Evolutionary conservation across 2,797 vertebrate species (phyloP).

Genomic region (Bradypodion pumilum): DNA sequence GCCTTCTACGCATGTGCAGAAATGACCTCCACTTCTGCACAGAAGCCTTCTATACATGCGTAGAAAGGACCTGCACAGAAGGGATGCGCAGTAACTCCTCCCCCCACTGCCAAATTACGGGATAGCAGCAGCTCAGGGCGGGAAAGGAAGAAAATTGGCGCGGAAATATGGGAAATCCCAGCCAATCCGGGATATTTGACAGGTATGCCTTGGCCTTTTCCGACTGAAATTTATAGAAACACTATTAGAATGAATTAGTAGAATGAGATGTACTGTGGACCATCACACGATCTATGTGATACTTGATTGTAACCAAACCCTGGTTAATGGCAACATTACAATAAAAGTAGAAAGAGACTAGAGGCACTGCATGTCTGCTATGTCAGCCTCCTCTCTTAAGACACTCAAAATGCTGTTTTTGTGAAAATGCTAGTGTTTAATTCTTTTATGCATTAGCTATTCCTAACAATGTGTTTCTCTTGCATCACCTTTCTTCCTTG

Average conservation of each 20-base stretch:
- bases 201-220: constrained; percentile 45
- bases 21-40: too few species aligned
- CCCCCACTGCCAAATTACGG: too few species aligned
- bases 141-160: too few species aligned
- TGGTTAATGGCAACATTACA: neutral
- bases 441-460: constrained; percentile 33
- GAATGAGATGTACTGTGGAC: too few species aligned
- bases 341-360: neutral
- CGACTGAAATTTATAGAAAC: constrained; percentile 22
- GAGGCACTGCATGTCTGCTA: neutral
- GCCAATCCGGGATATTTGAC: too few species aligned
- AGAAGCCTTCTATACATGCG: too few species aligned
- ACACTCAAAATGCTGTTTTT: neutral
- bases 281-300: neutral
- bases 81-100: too few species aligned
- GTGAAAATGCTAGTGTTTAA: constrained; percentile 22
- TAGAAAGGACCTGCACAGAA: too few species aligned
- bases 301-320: neutral
- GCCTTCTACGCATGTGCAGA: too few species aligned
- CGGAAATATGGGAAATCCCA: too few species aligned
- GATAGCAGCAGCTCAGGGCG: too few species aligned
- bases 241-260: constrained; percentile 24
- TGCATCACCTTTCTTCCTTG: neutral
- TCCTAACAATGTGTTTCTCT: constrained; percentile 41
- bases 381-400: neutral